These are phyloP conservation scores for Lasius platythorax DNA, from an alignment of 2,888 invertebrate species.

Conservation along the genomic window DNA sequence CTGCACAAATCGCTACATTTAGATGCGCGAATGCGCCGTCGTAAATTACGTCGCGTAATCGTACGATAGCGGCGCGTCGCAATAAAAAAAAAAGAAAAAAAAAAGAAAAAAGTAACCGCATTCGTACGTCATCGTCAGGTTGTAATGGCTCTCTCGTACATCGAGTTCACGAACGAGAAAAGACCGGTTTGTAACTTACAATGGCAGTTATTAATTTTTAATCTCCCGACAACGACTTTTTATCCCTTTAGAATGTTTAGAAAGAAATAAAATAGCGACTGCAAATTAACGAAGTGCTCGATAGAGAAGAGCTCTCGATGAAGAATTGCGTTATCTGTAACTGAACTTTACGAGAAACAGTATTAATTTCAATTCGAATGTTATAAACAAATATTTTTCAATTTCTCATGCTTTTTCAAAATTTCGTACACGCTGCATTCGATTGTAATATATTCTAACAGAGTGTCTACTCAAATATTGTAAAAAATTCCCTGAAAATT, in stretches of 20 bases:
- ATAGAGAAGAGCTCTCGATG: not conserved
- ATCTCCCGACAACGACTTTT: not conserved
- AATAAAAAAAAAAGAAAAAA: not conserved
- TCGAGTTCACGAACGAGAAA: not conserved
- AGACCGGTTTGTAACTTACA: not conserved
- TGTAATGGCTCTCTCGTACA: not conserved
- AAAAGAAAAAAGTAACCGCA: not conserved
- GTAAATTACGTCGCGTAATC: slow-evolving; percentile 35
- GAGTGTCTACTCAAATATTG: too few species aligned
- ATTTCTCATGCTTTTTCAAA: not conserved
- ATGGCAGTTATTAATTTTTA: slow-evolving; percentile 22
- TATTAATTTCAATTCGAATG: not conserved
- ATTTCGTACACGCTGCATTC: not conserved
- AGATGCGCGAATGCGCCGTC: slow-evolving; percentile 12
- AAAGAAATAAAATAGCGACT: not conserved
- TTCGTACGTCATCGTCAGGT: not conserved
- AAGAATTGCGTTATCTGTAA: not conserved
- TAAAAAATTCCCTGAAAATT: too few species aligned
- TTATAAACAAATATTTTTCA: not conserved
- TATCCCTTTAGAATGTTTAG: not conserved
- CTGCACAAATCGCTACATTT: slow-evolving; percentile 8
- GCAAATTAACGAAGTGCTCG: slow-evolving; percentile 1
- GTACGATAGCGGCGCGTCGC: not conserved
- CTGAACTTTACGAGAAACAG: not conserved
- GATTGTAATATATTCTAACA: not conserved